These are phyloP conservation scores for Bufotes viridis DNA, from an alignment of 2,797 vertebrate genomes.

Conservation along the genomic window DNA sequence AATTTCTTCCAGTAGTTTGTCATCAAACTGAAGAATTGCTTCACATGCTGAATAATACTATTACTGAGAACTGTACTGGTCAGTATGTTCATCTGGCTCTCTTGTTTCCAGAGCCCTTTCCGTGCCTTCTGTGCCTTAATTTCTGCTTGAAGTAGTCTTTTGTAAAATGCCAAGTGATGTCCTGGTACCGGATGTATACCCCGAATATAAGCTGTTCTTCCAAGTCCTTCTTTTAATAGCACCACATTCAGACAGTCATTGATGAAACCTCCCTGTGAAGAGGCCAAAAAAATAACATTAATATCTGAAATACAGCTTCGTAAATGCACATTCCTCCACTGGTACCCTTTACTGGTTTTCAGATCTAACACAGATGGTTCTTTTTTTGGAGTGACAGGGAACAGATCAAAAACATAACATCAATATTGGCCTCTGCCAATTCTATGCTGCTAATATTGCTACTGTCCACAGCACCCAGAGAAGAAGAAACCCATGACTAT, in stretches of 20 bases:
- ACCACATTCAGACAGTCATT: constrained; percentile 86
- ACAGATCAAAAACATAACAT: not conserved
- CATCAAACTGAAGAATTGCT: constrained; percentile 65
- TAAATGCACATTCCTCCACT: not conserved
- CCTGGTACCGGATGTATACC: constrained; percentile 78
- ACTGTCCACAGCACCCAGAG: not conserved
- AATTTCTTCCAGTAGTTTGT: constrained; percentile 60
- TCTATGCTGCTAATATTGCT: not conserved
- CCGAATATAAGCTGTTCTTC: constrained; percentile 77
- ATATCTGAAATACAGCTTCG: not conserved
- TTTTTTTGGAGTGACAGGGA: not conserved
- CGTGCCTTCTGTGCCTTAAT: constrained; percentile 83
- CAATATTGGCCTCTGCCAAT: not conserved
- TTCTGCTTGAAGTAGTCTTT: constrained; percentile 86
- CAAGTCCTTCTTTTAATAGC: constrained; percentile 84
- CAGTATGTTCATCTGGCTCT: constrained; percentile 76
- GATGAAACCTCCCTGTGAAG: constrained; percentile 77
- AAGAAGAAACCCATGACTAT: not conserved
- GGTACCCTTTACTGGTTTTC: not conserved
- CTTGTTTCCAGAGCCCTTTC: constrained; percentile 87
- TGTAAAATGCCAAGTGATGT: constrained; percentile 86
- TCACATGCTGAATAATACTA: constrained; percentile 67
- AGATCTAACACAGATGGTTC: too few relatives aligned
- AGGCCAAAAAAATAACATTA: not conserved
- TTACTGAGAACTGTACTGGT: constrained; percentile 63